These are phyloP conservation scores for Mylabris sibirica DNA, from an alignment of 2,888 invertebrate species.

Conservation along the genomic window DNA sequence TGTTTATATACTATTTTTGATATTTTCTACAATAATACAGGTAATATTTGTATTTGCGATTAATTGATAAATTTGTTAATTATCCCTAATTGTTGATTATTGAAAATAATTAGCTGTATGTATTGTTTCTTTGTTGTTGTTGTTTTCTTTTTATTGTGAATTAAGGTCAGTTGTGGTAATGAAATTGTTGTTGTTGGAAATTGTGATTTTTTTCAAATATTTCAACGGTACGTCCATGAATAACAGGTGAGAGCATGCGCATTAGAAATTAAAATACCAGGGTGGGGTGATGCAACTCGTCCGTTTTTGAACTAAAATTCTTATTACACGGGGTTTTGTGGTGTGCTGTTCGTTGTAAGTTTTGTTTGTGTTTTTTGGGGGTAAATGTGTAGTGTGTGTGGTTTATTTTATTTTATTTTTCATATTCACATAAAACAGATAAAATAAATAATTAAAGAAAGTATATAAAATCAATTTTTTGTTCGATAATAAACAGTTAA, in stretches of 20 bases:
- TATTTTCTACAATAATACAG: too few relatives aligned
- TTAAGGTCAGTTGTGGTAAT: background rate
- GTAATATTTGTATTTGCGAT: too few relatives aligned
- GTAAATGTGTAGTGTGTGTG: constrained; percentile 12
- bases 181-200: background rate
- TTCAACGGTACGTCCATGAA: constrained; percentile 23
- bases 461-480: background rate
- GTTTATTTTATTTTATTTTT: too few relatives aligned
- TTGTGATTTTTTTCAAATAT: constrained; percentile 15
- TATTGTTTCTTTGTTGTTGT: too few relatives aligned
- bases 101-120: too few relatives aligned
- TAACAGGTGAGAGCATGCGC: constrained; percentile 36
- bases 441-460: background rate
- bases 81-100: too few relatives aligned
- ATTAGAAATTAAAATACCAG: constrained; percentile 20
- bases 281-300: constrained; percentile 35
- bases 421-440: background rate
- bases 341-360: constrained; percentile 23
- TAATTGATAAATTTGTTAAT: too few relatives aligned
- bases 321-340: constrained; percentile 31
- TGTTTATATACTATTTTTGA: too few relatives aligned
- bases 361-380: constrained; percentile 21
- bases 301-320: constrained; percentile 33
- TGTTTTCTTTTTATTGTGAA: background rate
- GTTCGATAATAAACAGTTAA: background rate